Evolutionary conservation across 2,113 vertebrate genomes (phyloP).

Genomic region (Alectura lathami): DNA sequence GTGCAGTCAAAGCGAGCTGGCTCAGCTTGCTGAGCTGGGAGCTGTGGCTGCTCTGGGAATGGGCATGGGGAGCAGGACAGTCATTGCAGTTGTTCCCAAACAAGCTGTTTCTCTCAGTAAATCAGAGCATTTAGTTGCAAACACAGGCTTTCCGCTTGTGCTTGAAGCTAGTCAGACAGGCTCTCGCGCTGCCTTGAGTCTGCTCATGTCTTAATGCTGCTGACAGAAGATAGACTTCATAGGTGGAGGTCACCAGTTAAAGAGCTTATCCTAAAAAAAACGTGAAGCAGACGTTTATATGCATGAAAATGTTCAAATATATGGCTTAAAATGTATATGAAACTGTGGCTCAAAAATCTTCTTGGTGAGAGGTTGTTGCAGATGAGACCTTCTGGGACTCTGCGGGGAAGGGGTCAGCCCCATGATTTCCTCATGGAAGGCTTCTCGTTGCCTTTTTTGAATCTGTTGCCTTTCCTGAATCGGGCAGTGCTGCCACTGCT

Average conservation of each 20-base stretch:
- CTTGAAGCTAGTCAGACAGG: not conserved
- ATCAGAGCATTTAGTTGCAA: not conserved
- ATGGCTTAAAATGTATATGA: not conserved
- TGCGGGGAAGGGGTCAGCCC: not conserved
- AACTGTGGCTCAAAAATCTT: not conserved
- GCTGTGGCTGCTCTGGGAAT: not conserved
- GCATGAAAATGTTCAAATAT: not conserved
- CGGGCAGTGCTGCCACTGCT: not conserved
- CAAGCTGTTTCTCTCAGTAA: rapidly evolving
- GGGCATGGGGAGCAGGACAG: not conserved
- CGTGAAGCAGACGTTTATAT: not conserved
- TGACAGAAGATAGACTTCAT: not conserved
- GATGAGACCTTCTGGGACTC: not conserved
- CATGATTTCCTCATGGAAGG: not conserved
- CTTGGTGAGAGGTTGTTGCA: not conserved
- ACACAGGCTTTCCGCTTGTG: not conserved
- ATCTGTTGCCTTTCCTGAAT: not conserved
- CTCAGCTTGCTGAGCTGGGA: not conserved
- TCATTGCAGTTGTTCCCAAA: not conserved
- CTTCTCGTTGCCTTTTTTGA: not conserved
- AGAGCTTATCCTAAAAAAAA: not conserved
- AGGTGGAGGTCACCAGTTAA: not conserved
- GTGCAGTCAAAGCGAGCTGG: not conserved
- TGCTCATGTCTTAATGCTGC: not conserved
- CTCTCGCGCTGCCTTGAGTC: not conserved